A percentile compares a stretch with the other conserved stretches of the same genome.
Evolutionary conservation across 2,888 invertebrate species (phyloP).

Genomic region (Suillia variegata): DNA sequence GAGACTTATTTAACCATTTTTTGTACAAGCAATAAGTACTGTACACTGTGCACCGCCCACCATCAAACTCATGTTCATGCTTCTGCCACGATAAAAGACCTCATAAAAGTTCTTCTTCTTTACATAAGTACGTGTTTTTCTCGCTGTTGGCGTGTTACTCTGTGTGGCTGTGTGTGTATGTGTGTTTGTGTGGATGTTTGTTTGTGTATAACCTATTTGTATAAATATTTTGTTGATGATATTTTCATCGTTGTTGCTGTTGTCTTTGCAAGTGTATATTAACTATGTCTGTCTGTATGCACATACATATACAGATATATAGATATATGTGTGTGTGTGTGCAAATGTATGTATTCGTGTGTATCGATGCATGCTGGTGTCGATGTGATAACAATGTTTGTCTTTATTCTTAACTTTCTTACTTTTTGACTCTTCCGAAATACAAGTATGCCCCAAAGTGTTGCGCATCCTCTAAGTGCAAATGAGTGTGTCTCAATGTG

Average conservation of each 20-base stretch:
- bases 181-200: constrained; percentile 42
- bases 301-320: neutral
- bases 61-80: neutral
- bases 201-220: constrained; percentile 53
- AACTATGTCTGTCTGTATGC: neutral
- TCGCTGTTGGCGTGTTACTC: constrained; percentile 18
- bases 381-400: constrained; percentile 48
- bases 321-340: neutral
- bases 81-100: neutral
- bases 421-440: constrained; percentile 12
- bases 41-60: no score
- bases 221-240: constrained; percentile 49
- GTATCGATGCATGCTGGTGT: constrained; percentile 37
- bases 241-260: constrained; percentile 28
- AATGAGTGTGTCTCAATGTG: no score
- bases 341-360: neutral
- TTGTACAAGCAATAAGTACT: no score
- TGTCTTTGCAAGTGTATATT: constrained; percentile 6
- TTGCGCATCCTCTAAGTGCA: no score
- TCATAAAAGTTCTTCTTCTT: constrained; percentile 16
- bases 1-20: no score
- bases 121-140: neutral
- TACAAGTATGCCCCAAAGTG: neutral
- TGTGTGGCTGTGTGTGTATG: constrained; percentile 31
- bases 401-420: constrained; percentile 43